phyloP scores from a whole-genome alignment of 2,113 vertebrate genomes.

The Bujurquina vittata region DNA sequence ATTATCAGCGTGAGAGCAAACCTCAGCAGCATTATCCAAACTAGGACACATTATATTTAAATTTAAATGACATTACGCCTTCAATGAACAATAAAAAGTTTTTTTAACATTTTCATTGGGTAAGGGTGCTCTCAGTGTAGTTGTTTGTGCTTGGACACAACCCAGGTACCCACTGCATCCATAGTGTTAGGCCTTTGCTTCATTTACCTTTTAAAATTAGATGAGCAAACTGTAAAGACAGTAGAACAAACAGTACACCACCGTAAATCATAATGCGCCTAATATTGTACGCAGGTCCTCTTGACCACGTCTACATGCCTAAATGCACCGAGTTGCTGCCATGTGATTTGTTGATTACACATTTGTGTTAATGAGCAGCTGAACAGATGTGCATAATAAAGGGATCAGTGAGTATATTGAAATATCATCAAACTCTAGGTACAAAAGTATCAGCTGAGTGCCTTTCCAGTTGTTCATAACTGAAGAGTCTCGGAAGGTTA shows the following conservation, averaged over 20 bases:
- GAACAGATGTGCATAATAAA: too few species aligned
- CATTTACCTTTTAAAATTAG: too few species aligned
- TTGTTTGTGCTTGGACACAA: background rate
- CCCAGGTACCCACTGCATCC: background rate
- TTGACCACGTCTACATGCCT: background rate
- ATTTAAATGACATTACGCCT: conserved; percentile 8
- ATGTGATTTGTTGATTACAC: background rate
- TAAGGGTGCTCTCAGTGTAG: background rate
- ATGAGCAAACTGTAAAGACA: background rate
- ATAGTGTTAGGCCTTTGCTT: background rate
- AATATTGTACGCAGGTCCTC: background rate
- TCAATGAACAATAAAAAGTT: conserved; percentile 15
- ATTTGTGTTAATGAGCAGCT: background rate
- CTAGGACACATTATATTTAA: conserved; percentile 15
- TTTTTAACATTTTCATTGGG: conserved; percentile 15
- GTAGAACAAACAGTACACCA: background rate
- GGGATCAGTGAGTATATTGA: background rate
- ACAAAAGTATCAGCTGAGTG: background rate
- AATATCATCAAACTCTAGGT: background rate
- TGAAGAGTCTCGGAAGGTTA: background rate
- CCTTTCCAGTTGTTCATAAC: background rate
- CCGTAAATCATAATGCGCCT: background rate
- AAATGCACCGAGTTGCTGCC: background rate
- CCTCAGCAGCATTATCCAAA: conserved; percentile 25
- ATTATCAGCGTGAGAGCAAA: conserved; percentile 14